Percentiles rank a stretch among this genome's conserved stretches.
Conservation (phyloP, 2,113 vertebrate species). For the Ceratotherium simum region DNA sequence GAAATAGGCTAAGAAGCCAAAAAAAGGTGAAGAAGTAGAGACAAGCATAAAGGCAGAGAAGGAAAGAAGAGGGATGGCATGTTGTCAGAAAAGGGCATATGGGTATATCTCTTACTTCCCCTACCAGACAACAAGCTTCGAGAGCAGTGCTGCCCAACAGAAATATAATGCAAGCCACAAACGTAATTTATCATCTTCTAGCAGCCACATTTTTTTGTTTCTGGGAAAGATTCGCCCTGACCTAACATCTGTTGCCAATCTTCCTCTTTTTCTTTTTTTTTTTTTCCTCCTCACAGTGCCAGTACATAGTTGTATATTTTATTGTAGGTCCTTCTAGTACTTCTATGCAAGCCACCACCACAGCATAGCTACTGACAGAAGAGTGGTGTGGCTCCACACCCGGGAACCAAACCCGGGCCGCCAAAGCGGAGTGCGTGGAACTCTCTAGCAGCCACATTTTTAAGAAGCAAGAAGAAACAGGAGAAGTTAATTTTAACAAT, state of each 20-base stretch:
- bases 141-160: neutral
- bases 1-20: neutral
- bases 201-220: neutral
- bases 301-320: too few species aligned
- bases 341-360: too few species aligned
- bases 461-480: neutral
- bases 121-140: neutral
- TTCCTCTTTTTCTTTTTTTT: too few species aligned
- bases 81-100: neutral
- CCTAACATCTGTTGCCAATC: too few species aligned
- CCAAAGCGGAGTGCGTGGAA: too few species aligned
- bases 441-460: neutral
- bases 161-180: neutral
- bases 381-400: too few species aligned
- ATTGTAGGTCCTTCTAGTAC: too few species aligned
- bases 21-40: neutral
- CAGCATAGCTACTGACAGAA: too few species aligned
- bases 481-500: neutral
- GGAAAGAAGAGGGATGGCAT: accelerated
- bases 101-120: neutral
- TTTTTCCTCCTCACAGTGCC: too few species aligned
- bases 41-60: neutral
- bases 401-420: too few species aligned
- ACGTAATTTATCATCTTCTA: neutral
- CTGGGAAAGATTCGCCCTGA: too few species aligned